These are phyloP conservation scores for Fragum whitleyi DNA, from an alignment of 2,888 invertebrate species.

Conservation along the genomic window DNA sequence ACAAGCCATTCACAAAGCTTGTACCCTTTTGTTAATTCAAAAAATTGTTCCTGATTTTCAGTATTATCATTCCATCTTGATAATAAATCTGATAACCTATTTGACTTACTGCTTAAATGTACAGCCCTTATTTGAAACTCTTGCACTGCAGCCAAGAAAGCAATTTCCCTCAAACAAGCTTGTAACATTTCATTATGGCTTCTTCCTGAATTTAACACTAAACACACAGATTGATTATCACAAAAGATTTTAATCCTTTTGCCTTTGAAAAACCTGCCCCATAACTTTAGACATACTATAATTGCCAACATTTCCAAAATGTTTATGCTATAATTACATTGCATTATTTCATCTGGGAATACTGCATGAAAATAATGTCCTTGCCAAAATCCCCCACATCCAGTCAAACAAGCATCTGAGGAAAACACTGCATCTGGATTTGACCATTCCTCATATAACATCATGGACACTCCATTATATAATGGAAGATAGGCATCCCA, in stretches of 20 bases:
- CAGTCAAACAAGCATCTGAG: background rate
- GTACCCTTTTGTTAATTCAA: background rate
- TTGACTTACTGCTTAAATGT: background rate
- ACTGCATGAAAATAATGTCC: background rate
- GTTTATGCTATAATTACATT: background rate
- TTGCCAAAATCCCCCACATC: background rate
- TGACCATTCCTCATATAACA: slow-evolving; percentile 3
- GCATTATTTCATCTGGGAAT: background rate
- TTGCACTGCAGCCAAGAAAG: background rate
- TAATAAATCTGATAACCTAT: background rate
- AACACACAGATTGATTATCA: background rate
- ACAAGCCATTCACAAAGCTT: background rate
- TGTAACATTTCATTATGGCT: background rate
- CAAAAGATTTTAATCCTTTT: background rate
- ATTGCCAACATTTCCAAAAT: background rate
- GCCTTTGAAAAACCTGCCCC: background rate
- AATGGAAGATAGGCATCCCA: background rate
- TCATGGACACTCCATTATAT: too few relatives aligned
- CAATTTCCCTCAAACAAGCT: background rate
- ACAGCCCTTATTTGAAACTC: background rate
- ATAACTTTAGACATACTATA: background rate
- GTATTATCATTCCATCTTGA: background rate
- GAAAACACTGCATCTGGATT: background rate
- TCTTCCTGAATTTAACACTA: background rate
- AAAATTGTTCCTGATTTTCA: too few relatives aligned